These are phyloP conservation scores for Urosaurus nigricauda DNA, from an alignment of 2,797 vertebrate species.

Conservation along the genomic window DNA sequence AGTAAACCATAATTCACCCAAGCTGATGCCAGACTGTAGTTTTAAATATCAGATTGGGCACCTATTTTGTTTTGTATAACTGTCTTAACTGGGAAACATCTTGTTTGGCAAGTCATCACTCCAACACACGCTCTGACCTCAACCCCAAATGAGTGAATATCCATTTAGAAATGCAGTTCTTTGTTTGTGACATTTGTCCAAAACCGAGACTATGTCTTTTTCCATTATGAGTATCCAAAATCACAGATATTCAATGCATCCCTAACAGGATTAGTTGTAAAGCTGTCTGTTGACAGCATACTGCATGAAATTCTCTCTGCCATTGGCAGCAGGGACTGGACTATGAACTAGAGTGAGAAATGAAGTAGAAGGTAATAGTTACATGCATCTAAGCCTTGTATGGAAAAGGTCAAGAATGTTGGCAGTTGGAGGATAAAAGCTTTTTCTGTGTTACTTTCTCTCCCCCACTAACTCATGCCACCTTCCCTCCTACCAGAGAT, in stretches of 20 bases:
- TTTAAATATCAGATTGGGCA: not conserved
- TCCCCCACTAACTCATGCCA: not conserved
- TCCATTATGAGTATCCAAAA: not conserved
- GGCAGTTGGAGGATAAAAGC: constrained; percentile 30
- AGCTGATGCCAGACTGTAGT: not conserved
- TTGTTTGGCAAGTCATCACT: not conserved
- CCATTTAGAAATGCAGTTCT: not conserved
- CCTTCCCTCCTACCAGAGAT: too few relatives aligned
- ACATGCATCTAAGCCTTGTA: constrained; percentile 16
- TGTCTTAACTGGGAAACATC: not conserved
- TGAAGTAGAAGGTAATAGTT: constrained; percentile 8
- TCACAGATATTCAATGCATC: not conserved
- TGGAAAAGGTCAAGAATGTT: constrained; percentile 43
- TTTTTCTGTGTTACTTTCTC: not conserved
- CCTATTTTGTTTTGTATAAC: not conserved
- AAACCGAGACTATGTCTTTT: not conserved
- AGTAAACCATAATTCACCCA: not conserved
- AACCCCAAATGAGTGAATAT: too few relatives aligned
- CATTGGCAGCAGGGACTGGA: not conserved
- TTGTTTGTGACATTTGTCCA: not conserved
- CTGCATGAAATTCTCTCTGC: not conserved
- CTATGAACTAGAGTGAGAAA: constrained; percentile 22
- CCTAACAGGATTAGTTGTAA: not conserved
- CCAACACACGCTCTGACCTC: not conserved
- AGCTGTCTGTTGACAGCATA: not conserved